phyloP scores from a whole-genome alignment of 2,113 vertebrate species.

The Nibea coibor region DNA sequence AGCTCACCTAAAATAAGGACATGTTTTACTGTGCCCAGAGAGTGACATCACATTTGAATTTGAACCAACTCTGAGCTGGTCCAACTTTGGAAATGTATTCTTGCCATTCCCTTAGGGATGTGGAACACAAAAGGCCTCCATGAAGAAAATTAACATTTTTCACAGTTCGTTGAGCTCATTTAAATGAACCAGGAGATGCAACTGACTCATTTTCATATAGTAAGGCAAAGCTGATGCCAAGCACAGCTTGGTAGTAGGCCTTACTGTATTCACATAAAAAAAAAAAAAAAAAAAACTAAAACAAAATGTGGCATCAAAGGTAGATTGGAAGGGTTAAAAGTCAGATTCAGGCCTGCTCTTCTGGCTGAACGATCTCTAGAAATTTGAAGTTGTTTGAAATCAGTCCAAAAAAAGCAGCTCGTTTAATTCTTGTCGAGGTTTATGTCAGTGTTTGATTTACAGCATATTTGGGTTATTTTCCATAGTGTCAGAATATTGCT shows the following conservation, averaged over 20 bases:
- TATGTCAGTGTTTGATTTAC: conserved; percentile 66
- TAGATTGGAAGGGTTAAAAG: not conserved
- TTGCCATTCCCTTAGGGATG: conserved; percentile 61
- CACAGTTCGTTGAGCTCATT: conserved; percentile 80
- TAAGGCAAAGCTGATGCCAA: conserved; percentile 44
- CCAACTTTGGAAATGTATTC: conserved; percentile 68
- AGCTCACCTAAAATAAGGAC: conserved; percentile 46
- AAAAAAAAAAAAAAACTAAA: not conserved
- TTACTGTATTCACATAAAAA: conserved; percentile 39
- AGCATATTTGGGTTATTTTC: conserved; percentile 63
- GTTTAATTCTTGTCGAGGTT: conserved; percentile 52
- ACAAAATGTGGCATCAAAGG: not conserved
- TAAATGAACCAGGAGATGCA: conserved; percentile 75
- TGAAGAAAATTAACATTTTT: conserved; percentile 78
- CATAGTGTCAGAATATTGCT: conserved; percentile 70
- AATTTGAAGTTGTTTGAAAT: conserved; percentile 37
- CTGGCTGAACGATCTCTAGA: conserved; percentile 10
- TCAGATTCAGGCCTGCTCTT: too few species aligned
- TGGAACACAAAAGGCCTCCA: conserved; percentile 72
- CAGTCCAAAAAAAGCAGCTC: conserved; percentile 13
- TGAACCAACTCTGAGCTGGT: conserved; percentile 54
- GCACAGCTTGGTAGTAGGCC: conserved; percentile 21
- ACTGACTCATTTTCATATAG: conserved; percentile 69
- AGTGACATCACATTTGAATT: conserved; percentile 61
- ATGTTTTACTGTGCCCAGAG: not conserved